Evolutionary conservation across 1,140 invertebrate genomes (phyloP), one percentile per base, ranked within the genome.

Genomic region (Sipha flava): DNA sequence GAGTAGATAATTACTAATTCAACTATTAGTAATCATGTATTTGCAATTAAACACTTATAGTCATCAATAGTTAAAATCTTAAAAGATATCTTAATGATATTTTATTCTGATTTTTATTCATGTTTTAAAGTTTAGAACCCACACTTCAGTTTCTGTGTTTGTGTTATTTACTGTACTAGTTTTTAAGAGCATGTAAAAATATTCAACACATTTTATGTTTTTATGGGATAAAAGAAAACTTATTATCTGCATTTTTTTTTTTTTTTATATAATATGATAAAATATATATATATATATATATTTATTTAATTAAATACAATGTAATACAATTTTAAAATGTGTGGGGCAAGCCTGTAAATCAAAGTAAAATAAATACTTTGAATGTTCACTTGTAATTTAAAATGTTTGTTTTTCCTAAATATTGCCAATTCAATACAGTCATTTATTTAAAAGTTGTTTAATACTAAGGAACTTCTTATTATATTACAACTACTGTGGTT

Each of bases 101-200:
- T 34, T 49, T 49, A 75, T 54, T 23, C 47, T 75, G 70, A 75
- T 54, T 29, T 52, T 75, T 54, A 75, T 75, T 75, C 29, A 54
- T 75, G 31, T 75, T 75, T 54, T 52, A 54, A 52, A 23, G 21
- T 26, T 54, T 37, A 75, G 31, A 54, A 54, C 37, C n/a, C n/a
- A n/a, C 70, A 73, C 47, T 73, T 73, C 47, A 52, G 47, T 73
- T 52, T 49, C 70, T 52, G 70, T 54, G 47, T 75, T 52, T 75
- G 34, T 75, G 70, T 75, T 75, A 54, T 54, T 75, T 75, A 75
- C 54, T 75, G 47, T 75, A 37, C 31, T 75, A 75, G 70, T 52
- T 75, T 40, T 54, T 75, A 75, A 75, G 70, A 54, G 31, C 29
- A 23, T 75, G 70, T 75, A 54, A 52, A 75, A 75, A 49, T n/a